Evolutionary conservation across 2,888 invertebrate species (phyloP).

Genomic region (Torymus aiolomorphi): DNA sequence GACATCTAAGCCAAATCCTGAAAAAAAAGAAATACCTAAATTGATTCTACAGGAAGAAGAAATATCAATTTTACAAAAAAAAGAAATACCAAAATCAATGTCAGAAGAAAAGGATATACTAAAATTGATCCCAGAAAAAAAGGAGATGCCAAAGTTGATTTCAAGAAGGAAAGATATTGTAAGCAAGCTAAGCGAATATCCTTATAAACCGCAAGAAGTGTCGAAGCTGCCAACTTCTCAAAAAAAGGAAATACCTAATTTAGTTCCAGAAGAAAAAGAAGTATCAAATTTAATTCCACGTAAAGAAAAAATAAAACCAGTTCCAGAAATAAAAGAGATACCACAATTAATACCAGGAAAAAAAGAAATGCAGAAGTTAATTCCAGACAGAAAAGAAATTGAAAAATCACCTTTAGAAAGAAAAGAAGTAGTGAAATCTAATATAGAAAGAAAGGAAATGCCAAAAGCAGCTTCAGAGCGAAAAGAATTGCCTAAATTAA

Average conservation of each 20-base stretch:
- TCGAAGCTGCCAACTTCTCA: not conserved
- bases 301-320: conserved; percentile 38
- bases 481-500: conserved; percentile 53
- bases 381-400: conserved; percentile 52
- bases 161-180: conserved; percentile 52
- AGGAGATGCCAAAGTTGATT: conserved; percentile 40
- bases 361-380: conserved; percentile 58
- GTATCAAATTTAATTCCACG: not conserved
- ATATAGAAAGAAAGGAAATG: too few species aligned
- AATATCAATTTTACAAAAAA: not conserved
- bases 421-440: too few species aligned
- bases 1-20: conserved; percentile 36
- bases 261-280: conserved; percentile 34
- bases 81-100: conserved; percentile 38
- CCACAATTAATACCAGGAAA: conserved; percentile 48
- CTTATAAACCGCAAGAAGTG: conserved; percentile 30
- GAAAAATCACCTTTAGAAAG: too few species aligned
- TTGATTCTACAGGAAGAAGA: conserved; percentile 37
- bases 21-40: conserved; percentile 54
- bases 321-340: conserved; percentile 51
- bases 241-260: conserved; percentile 53
- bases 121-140: conserved; percentile 43
- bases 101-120: conserved; percentile 52
- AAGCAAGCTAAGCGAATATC: too few species aligned
- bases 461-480: conserved; percentile 56